These are phyloP conservation scores for Clamator glandarius DNA, from an alignment of 2,797 vertebrate genomes.

Conservation along the genomic window DNA sequence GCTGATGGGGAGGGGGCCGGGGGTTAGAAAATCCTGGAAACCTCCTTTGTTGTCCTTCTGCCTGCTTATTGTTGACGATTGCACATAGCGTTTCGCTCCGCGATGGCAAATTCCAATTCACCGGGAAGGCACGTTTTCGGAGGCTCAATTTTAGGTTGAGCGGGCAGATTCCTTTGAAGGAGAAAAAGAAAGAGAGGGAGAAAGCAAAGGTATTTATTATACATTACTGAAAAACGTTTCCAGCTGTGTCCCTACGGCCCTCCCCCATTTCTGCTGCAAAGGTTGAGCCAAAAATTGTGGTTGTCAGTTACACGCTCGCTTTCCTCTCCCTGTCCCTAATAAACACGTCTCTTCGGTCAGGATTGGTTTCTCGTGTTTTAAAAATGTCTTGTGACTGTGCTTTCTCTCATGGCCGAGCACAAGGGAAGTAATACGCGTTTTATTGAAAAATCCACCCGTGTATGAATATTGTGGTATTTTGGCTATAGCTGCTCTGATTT, in stretches of 20 bases:
- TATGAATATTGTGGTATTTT: conserved; percentile 35
- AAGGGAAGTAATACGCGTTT: background rate
- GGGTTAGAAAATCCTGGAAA: conserved; percentile 36
- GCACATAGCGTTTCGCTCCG: conserved; percentile 17
- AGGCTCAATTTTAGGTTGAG: conserved; percentile 53
- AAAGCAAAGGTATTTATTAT: conserved; percentile 24
- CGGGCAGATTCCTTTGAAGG: conserved; percentile 57
- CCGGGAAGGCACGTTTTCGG: background rate
- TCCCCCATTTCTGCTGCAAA: conserved; percentile 19
- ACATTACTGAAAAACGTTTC: conserved; percentile 6
- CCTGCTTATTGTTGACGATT: conserved; percentile 24
- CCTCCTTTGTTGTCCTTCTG: conserved; percentile 55
- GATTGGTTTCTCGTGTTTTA: conserved; percentile 33
- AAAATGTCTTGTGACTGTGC: conserved; percentile 40
- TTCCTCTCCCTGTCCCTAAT: conserved; percentile 20
- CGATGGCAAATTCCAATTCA: conserved; percentile 11
- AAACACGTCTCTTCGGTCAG: conserved; percentile 18
- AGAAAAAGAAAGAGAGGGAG: background rate
- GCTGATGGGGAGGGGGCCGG: background rate
- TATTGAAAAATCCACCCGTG: conserved; percentile 10
- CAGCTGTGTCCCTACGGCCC: background rate
- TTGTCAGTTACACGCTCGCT: conserved; percentile 5
- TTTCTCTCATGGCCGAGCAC: background rate
- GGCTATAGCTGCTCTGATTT: conserved; percentile 12
- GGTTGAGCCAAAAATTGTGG: conserved; percentile 48